These are phyloP conservation scores for Amblyjoppa proteus DNA, from an alignment of 2,888 invertebrate species.

Conservation along the genomic window DNA sequence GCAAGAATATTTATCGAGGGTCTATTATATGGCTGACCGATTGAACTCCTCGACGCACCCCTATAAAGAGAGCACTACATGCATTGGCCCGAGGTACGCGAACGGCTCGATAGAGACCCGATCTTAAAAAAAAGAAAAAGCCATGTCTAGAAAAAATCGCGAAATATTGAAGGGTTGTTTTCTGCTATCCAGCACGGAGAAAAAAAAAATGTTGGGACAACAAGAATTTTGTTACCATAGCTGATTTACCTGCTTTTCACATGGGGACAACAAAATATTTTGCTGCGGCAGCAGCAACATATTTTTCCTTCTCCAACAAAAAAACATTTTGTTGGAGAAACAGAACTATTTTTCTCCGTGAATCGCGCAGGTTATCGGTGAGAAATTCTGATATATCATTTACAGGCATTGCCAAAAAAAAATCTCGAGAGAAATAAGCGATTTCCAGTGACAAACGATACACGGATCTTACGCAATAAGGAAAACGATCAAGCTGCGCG, in stretches of 20 bases:
- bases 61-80: not conserved
- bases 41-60: slow-evolving; percentile 19
- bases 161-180: not conserved
- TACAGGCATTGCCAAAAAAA: too few relatives aligned
- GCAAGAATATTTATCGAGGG: slow-evolving; percentile 23
- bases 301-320: too few relatives aligned
- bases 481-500: not conserved
- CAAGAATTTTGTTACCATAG: too few relatives aligned
- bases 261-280: too few relatives aligned
- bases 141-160: not conserved
- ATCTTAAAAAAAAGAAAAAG: not conserved
- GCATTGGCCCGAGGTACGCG: not conserved
- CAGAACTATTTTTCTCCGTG: too few relatives aligned
- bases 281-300: too few relatives aligned
- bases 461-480: not conserved
- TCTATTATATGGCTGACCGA: slow-evolving; percentile 34
- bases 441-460: not conserved
- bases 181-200: too few relatives aligned
- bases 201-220: too few relatives aligned
- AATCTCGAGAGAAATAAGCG: not conserved
- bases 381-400: too few relatives aligned
- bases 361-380: too few relatives aligned
- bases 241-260: too few relatives aligned
- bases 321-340: too few relatives aligned
- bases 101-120: not conserved